Conservation (phyloP, 2,113 vertebrate genomes). For the Pipra filicauda region DNA sequence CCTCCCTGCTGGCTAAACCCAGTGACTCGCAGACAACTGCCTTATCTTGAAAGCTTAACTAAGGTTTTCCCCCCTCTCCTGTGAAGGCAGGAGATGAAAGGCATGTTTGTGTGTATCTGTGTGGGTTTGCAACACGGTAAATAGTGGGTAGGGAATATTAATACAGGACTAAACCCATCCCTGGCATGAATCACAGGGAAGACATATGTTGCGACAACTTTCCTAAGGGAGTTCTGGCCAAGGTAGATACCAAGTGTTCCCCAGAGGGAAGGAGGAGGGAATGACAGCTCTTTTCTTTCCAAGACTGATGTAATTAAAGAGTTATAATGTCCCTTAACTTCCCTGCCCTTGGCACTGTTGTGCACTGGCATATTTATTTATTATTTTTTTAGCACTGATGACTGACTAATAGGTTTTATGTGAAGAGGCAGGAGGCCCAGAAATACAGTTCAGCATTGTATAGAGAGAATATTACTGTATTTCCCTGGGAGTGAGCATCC, state of each 20-base stretch:
- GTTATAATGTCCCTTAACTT: slow-evolving; percentile 37
- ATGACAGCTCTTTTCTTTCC: slow-evolving; percentile 43
- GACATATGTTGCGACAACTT: slow-evolving; percentile 19
- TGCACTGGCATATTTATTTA: neutral
- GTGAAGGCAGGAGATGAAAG: slow-evolving; percentile 14
- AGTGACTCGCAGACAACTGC: neutral
- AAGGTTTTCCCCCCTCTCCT: neutral
- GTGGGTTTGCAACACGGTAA: neutral
- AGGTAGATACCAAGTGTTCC: slow-evolving; percentile 32
- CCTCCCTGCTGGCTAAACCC: neutral
- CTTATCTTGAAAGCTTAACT: slow-evolving; percentile 35
- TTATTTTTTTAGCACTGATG: neutral
- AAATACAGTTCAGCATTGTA: neutral
- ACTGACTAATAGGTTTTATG: neutral
- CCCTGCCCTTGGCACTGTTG: slow-evolving; percentile 22
- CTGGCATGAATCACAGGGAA: slow-evolving; percentile 15
- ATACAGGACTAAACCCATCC: neutral
- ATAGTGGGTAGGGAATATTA: slow-evolving; percentile 43
- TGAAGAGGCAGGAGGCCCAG: neutral
- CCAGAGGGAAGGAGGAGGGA: neutral
- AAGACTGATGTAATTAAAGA: slow-evolving; percentile 55
- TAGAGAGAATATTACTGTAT: neutral
- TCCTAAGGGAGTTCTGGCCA: slow-evolving; percentile 44
- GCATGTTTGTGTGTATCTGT: neutral
- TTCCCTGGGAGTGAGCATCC: neutral